Conservation (phyloP, 2,888 invertebrate species). For the Hyposoter dolosus region DNA sequence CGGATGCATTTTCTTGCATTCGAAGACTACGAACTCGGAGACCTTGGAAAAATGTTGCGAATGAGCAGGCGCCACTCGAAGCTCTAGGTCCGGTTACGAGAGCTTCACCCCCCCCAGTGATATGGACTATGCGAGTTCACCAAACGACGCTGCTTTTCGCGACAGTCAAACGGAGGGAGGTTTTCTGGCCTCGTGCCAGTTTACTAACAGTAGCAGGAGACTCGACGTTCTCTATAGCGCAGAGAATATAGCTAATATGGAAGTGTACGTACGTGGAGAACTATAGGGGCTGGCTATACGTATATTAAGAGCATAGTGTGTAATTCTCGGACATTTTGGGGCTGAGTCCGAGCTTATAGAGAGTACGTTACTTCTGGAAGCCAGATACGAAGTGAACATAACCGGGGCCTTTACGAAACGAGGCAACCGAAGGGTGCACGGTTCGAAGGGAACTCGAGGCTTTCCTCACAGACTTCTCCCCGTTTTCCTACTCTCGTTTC, state of each 20-base stretch:
- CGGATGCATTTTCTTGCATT: neutral
- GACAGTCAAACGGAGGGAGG: conserved; percentile 1
- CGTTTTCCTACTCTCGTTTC: conserved; percentile 5
- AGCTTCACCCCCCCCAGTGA: conserved; percentile 5
- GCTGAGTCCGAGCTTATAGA: conserved; percentile 18
- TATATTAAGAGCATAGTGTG: conserved; percentile 19
- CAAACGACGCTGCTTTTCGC: conserved; percentile 47
- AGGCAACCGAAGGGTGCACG: conserved; percentile 1
- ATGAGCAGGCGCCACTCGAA: neutral
- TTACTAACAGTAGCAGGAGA: conserved; percentile 41
- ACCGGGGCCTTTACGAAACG: conserved; percentile 17
- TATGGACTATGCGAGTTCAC: conserved; percentile 33
- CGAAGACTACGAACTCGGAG: conserved; percentile 4
- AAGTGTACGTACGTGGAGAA: conserved; percentile 15
- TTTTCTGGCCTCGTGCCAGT: conserved; percentile 54
- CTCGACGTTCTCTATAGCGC: conserved; percentile 26
- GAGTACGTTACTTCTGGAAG: conserved; percentile 30
- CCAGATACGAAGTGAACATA: conserved; percentile 44
- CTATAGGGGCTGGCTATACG: conserved; percentile 26
- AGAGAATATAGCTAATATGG: conserved; percentile 9
- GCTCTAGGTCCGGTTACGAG: conserved; percentile 5
- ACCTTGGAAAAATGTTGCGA: conserved; percentile 8
- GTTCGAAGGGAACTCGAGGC: conserved; percentile 5
- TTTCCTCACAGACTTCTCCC: conserved; percentile 35
- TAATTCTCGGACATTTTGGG: conserved; percentile 49